Evolutionary conservation across 1,140 invertebrate genomes (phyloP).

Genomic region (Teleogryllus occipitalis): DNA sequence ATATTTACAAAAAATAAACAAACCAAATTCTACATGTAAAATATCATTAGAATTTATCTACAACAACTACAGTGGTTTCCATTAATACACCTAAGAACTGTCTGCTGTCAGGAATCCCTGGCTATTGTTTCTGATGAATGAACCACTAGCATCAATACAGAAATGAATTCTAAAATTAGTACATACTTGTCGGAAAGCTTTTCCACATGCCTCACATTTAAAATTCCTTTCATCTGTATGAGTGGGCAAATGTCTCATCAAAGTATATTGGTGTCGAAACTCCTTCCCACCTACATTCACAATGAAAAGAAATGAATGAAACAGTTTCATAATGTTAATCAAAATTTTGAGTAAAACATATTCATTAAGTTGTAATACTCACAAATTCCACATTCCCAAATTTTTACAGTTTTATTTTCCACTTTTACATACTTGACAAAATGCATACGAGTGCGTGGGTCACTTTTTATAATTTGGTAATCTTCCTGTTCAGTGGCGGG

Average conservation of each 20-base stretch:
- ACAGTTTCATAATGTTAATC: background rate
- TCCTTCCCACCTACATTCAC: conserved; percentile 39
- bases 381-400: conserved; percentile 59
- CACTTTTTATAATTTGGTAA: conserved; percentile 39
- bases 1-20: background rate
- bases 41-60: too few relatives aligned
- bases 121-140: background rate
- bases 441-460: conserved; percentile 44
- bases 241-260: conserved; percentile 73
- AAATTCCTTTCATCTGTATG: conserved; percentile 77
- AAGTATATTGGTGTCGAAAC: conserved; percentile 65
- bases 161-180: background rate
- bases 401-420: conserved; percentile 51
- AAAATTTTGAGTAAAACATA: background rate
- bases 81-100: background rate
- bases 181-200: conserved; percentile 61
- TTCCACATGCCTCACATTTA: conserved; percentile 66
- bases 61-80: background rate
- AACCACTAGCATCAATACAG: background rate
- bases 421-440: conserved; percentile 55
- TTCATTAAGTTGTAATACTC: conserved; percentile 31
- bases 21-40: background rate
- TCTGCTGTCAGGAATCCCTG: too few relatives aligned
- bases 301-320: background rate
- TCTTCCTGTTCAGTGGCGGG: conserved; percentile 9